These are phyloP conservation scores for Spongia lamella DNA, from an alignment of 37 sponge, comb jelly and placozoan species.

Conservation along the genomic window DNA sequence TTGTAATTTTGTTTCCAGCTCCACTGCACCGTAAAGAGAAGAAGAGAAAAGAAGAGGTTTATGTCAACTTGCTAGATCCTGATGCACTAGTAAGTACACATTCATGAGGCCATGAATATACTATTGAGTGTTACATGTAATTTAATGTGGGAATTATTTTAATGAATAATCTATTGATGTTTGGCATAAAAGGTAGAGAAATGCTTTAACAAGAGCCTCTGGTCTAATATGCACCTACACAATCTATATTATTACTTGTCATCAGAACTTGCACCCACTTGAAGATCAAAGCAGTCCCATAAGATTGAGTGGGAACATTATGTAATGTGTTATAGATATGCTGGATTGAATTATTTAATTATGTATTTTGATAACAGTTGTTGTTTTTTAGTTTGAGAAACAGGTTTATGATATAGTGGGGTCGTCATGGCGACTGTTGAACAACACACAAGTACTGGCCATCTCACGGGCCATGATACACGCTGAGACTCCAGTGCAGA, in stretches of 20 bases:
- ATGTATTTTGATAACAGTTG: too few relatives aligned
- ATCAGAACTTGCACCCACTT: too few relatives aligned
- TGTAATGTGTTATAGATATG: background rate
- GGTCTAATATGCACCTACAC: too few relatives aligned
- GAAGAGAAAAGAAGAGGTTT: conserved; percentile 15
- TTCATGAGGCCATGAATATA: background rate
- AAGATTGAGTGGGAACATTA: too few relatives aligned
- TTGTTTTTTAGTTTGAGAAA: conserved; percentile 69
- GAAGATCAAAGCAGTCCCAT: too few relatives aligned
- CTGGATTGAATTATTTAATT: background rate
- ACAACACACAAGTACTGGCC: conserved; percentile 60
- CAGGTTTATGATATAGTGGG: conserved; percentile 72
- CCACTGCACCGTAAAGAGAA: background rate
- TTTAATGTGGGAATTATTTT: conserved; percentile 3
- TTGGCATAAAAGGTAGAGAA: too few relatives aligned
- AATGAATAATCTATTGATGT: too few relatives aligned
- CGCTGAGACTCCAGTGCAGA: conserved; percentile 74
- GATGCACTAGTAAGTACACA: background rate
- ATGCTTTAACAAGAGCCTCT: too few relatives aligned
- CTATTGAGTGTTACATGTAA: background rate
- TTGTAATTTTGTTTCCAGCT: background rate
- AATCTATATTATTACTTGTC: too few relatives aligned
- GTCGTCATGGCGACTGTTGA: conserved; percentile 52
- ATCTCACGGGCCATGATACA: conserved; percentile 81
- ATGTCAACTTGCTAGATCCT: conserved; percentile 15